A percentile compares a stretch with the other conserved stretches of the same genome.
phyloP scores from a whole-genome alignment of 2,113 vertebrate genomes.

The Rattus rattus region DNA sequence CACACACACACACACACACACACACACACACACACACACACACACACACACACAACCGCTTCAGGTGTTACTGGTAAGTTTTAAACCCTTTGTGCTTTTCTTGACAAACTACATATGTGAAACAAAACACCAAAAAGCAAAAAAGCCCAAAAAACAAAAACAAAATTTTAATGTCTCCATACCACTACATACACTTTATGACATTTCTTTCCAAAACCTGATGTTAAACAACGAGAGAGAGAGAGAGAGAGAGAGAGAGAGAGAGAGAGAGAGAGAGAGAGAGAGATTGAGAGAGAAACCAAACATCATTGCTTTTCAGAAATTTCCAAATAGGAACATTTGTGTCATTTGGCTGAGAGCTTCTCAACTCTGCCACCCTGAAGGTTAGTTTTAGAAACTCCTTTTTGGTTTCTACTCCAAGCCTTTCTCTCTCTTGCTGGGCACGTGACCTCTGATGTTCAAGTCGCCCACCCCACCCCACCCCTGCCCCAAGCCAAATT shows the following conservation, averaged over 20 bases:
- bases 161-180: not conserved
- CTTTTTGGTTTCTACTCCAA: not conserved
- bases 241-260: too few species aligned
- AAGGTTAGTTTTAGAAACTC: conserved; percentile 53
- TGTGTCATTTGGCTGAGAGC: conserved; percentile 40
- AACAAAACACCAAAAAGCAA: not conserved
- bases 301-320: conserved; percentile 69
- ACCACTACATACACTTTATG: not conserved
- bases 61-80: not conserved
- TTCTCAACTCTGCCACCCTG: not conserved
- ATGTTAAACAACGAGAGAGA: not conserved
- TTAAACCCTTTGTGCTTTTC: not conserved
- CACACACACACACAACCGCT: not conserved
- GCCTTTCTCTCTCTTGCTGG: not conserved
- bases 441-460: not conserved
- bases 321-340: conserved; percentile 66
- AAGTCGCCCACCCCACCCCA: not conserved
- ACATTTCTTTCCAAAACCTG: conserved; percentile 34
- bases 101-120: not conserved
- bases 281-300: too few species aligned
- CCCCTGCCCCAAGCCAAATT: not conserved
- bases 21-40: not conserved
- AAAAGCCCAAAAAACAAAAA: not conserved
- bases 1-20: too few species aligned
- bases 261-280: too few species aligned